Evolutionary conservation across 2,113 vertebrate species (phyloP).

Genomic region (Cygnus atratus): DNA sequence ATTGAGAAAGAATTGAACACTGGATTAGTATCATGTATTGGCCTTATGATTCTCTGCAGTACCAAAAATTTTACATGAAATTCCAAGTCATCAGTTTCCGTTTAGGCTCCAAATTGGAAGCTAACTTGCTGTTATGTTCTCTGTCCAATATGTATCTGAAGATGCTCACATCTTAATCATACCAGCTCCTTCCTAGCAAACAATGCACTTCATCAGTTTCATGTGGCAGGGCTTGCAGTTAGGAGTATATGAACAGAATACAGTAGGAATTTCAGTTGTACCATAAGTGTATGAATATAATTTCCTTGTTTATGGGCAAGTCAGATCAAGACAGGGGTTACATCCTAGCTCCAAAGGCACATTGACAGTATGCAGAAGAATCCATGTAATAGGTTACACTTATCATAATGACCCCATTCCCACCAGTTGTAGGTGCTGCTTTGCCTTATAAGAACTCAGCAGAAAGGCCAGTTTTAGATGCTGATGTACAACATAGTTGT

Average conservation of each 20-base stretch:
- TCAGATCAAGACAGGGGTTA: background rate
- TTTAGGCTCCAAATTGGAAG: background rate
- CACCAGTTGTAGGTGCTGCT: background rate
- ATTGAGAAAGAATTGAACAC: background rate
- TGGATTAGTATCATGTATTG: background rate
- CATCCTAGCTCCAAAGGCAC: background rate
- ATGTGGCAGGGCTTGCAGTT: background rate
- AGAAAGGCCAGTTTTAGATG: background rate
- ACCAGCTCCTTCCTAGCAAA: background rate
- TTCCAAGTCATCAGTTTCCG: background rate
- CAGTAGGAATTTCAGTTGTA: background rate
- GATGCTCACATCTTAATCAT: background rate
- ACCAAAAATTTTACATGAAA: background rate
- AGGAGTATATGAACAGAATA: background rate
- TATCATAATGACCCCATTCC: background rate
- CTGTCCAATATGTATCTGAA: background rate
- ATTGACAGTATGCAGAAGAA: background rate
- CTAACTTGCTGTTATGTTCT: background rate
- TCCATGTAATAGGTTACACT: background rate
- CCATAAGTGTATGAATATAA: background rate
- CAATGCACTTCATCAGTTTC: background rate
- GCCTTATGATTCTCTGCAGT: background rate
- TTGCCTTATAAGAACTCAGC: background rate
- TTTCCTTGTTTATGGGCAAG: background rate
- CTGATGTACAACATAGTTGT: background rate